A percentile compares a stretch with the other conserved stretches of the same genome.
Evolutionary conservation across 2,888 invertebrate species (phyloP).

Genomic region (Tachystola acroxantha): DNA sequence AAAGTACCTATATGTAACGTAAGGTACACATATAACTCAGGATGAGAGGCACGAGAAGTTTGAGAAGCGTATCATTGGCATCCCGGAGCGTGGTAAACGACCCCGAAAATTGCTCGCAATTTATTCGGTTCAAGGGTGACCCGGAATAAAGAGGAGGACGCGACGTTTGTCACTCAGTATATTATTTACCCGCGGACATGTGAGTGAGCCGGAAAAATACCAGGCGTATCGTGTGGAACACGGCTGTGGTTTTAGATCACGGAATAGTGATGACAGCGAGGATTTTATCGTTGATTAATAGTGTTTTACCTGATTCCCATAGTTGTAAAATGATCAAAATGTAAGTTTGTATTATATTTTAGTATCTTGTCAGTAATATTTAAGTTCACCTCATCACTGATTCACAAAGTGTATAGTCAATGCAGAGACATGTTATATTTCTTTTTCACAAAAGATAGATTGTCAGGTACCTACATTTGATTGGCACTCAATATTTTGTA

Average conservation of each 20-base stretch:
- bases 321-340: no score
- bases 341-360: no score
- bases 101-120: slow-evolving; percentile 69
- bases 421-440: no score
- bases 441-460: no score
- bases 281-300: no score
- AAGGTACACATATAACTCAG: slow-evolving; percentile 30
- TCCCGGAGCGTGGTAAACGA: slow-evolving; percentile 65
- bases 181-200: slow-evolving; percentile 56
- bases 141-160: slow-evolving; percentile 55
- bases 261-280: no score
- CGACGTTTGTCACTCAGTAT: slow-evolving; percentile 66
- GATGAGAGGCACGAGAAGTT: slow-evolving; percentile 42
- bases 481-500: no score
- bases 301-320: no score
- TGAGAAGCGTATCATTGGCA: slow-evolving; percentile 57
- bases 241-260: slow-evolving; percentile 1
- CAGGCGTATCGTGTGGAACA: slow-evolving; percentile 16
- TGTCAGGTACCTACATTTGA: no score
- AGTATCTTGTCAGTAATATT: no score
- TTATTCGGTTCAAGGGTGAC: slow-evolving; percentile 70
- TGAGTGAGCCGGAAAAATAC: slow-evolving; percentile 33
- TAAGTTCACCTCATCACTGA: no score
- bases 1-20: slow-evolving; percentile 24
- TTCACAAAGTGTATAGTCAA: no score